Percentiles rank a stretch among this genome's conserved stretches.
These are phyloP conservation scores for Sanderia malayensis DNA, from an alignment of 30 jellyfish, hydroid and myxozoan genomes.

Conservation along the genomic window DNA sequence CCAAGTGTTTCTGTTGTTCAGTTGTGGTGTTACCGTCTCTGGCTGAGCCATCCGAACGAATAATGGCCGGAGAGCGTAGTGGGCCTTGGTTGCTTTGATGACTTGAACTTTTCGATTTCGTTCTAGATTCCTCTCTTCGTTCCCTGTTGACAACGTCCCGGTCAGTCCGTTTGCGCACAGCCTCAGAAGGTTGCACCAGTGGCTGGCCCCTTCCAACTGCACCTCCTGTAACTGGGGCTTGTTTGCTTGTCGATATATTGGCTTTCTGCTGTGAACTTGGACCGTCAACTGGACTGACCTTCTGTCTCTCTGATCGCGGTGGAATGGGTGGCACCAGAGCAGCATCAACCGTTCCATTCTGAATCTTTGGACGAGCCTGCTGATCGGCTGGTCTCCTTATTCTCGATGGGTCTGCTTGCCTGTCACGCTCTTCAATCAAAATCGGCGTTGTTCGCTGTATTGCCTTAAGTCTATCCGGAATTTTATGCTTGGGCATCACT, in stretches of 20 bases:
- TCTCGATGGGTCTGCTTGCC: too few species aligned
- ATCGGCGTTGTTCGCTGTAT: too few species aligned
- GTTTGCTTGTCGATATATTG: too few species aligned
- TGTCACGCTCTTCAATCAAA: too few species aligned
- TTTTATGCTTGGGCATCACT: too few species aligned
- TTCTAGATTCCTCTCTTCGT: background rate
- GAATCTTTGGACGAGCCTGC: too few species aligned
- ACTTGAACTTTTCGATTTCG: background rate
- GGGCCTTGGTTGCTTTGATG: background rate
- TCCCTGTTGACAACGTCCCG: background rate
- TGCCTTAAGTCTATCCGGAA: too few species aligned
- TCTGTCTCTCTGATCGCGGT: slow-evolving; percentile 39
- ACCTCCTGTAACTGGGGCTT: too few species aligned
- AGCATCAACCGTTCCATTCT: too few species aligned
- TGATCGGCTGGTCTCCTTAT: too few species aligned
- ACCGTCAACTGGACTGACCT: background rate
- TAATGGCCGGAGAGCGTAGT: background rate
- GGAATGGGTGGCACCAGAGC: slow-evolving; percentile 58
- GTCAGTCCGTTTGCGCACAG: background rate
- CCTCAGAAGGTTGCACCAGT: background rate
- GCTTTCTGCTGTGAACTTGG: background rate
- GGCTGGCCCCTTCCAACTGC: too few species aligned
- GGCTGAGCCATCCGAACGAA: slow-evolving; percentile 37
- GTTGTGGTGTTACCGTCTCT: slow-evolving; percentile 8
- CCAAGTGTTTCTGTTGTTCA: background rate